Evolutionary conservation across 2,113 vertebrate species (phyloP).

Genomic region (Oceanodroma tethys): DNA sequence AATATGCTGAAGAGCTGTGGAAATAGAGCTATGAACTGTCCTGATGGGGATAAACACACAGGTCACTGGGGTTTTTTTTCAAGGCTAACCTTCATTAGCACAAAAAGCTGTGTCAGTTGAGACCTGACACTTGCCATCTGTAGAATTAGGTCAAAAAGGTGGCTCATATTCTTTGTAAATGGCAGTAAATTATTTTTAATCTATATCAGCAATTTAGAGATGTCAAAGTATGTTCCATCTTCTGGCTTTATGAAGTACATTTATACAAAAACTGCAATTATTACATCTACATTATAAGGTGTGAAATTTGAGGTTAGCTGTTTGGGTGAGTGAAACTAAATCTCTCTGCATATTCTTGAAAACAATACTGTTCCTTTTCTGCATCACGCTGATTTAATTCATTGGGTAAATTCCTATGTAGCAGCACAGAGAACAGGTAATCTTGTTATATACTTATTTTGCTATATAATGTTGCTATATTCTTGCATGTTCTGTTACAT

Average conservation of each 20-base stretch:
- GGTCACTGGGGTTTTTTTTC: not conserved
- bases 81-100: not conserved
- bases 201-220: not conserved
- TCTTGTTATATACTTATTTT: not conserved
- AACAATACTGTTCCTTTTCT: not conserved
- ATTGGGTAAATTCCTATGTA: not conserved
- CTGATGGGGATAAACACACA: not conserved
- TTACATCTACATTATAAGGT: not conserved
- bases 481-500: not conserved
- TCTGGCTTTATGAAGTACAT: not conserved
- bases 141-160: not conserved
- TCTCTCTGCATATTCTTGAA: not conserved
- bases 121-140: not conserved
- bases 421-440: not conserved
- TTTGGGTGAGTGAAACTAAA: not conserved
- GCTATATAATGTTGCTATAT: not conserved
- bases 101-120: constrained; percentile 6
- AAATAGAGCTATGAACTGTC: not conserved
- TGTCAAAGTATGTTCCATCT: not conserved
- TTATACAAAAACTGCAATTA: not conserved
- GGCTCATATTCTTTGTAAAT: not conserved
- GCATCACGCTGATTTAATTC: not conserved
- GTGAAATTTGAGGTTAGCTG: not conserved
- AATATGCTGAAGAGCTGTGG: not conserved
- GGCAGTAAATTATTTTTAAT: not conserved